Percentiles rank a stretch among this genome's conserved stretches.
phyloP scores from a whole-genome alignment of 1,140 invertebrate species.

The Drosophila melanica region DNA sequence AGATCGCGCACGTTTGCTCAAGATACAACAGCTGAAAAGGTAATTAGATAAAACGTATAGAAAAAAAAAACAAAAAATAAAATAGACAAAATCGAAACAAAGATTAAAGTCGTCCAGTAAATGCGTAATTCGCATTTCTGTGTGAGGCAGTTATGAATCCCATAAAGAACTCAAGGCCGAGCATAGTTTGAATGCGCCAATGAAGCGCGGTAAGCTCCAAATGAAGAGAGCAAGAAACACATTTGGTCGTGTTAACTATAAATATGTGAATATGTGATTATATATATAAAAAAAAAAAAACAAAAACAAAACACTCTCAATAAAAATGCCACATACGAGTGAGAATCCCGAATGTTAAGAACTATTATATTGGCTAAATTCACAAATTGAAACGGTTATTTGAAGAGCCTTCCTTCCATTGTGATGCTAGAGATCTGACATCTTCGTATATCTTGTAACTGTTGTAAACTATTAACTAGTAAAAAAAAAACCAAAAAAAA shows the following conservation, averaged over 20 bases:
- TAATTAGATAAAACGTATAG: constrained; percentile 58
- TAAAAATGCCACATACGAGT: constrained; percentile 18
- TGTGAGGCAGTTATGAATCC: constrained; percentile 4
- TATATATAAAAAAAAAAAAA: constrained; percentile 15
- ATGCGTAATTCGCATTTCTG: neutral
- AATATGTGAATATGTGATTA: constrained; percentile 18
- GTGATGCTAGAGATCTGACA: constrained; percentile 13
- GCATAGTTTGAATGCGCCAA: constrained; percentile 13
- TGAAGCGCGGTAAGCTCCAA: constrained; percentile 7
- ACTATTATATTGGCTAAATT: constrained; percentile 42
- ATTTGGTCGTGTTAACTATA: constrained; percentile 10
- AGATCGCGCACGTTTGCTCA: constrained; percentile 78
- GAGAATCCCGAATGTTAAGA: constrained; percentile 21
- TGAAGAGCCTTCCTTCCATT: neutral
- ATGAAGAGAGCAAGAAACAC: constrained; percentile 10
- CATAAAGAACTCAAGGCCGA: constrained; percentile 16
- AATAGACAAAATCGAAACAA: constrained; percentile 1
- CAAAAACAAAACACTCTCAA: neutral
- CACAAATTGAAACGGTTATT: constrained; percentile 27
- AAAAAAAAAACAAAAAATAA: constrained; percentile 24
- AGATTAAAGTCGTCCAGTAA: neutral
- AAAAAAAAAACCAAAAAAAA: neutral
- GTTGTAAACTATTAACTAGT: constrained; percentile 20
- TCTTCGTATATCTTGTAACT: constrained; percentile 5
- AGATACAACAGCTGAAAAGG: constrained; percentile 83